Conservation (phyloP, 2,888 invertebrate species). For the Nephrotoma guestfalica region DNA sequence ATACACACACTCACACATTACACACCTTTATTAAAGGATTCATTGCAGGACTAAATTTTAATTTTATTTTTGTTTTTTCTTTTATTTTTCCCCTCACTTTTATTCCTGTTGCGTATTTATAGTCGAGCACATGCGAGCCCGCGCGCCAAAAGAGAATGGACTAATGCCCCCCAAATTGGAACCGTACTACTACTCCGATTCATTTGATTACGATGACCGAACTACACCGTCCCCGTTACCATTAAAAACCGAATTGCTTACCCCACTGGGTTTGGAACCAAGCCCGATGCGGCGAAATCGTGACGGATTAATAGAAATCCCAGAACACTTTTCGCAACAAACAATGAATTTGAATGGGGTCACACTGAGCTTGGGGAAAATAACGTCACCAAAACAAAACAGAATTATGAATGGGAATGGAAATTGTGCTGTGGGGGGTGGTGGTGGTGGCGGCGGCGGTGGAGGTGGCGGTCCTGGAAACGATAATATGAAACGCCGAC, state of each 20-base stretch:
- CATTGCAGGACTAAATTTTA: not conserved
- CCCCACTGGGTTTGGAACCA: conserved; percentile 24
- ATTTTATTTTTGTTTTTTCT: not conserved
- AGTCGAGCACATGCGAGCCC: conserved; percentile 32
- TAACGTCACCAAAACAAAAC: not conserved
- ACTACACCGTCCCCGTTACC: not conserved
- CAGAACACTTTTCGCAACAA: not conserved
- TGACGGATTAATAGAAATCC: not conserved
- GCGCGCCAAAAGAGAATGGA: conserved; percentile 20
- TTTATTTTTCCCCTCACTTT: not conserved
- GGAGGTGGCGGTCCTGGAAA: not conserved
- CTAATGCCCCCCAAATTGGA: not conserved
- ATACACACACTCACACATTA: not conserved
- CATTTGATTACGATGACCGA: not conserved
- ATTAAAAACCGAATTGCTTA: conserved; percentile 8
- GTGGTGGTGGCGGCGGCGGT: not conserved
- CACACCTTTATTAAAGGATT: not conserved
- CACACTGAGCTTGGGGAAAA: not conserved
- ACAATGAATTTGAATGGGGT: not conserved
- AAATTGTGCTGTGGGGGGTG: not conserved
- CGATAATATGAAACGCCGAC: not conserved
- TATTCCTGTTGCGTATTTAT: not conserved
- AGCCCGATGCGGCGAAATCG: not conserved
- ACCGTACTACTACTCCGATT: conserved; percentile 18
- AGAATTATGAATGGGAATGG: not conserved